Percentiles rank a stretch among this genome's conserved stretches.
phyloP scores from a whole-genome alignment of 2,797 vertebrate genomes.

The Clarias laeviceps region DNA sequence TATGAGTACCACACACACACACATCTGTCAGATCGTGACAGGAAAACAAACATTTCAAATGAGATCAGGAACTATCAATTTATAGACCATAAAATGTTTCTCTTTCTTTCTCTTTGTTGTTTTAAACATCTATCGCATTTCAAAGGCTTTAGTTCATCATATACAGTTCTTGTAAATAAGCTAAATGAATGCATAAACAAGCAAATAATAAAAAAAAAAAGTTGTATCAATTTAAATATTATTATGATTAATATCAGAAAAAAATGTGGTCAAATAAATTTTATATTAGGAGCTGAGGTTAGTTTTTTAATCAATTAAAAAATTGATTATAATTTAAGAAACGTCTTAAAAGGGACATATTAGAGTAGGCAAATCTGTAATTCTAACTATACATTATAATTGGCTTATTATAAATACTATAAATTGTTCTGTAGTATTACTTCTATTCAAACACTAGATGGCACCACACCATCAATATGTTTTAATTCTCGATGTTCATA shows the following conservation, averaged over 20 bases:
- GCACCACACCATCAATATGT: constrained; percentile 26
- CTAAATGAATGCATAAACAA: neutral
- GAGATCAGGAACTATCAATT: neutral
- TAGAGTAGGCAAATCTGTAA: neutral
- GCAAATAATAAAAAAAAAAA: neutral
- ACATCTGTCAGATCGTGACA: constrained; percentile 20
- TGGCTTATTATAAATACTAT: neutral
- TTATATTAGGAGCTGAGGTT: neutral
- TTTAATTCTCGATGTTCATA: neutral
- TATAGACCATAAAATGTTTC: neutral
- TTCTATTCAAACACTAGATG: constrained; percentile 37
- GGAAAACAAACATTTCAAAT: constrained; percentile 20
- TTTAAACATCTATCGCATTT: neutral
- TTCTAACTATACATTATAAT: neutral
- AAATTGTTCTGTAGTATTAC: neutral
- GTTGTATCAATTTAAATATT: neutral
- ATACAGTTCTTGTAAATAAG: neutral
- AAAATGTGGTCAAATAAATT: neutral
- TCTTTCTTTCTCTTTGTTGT: neutral
- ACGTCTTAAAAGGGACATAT: neutral
- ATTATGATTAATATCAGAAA: neutral
- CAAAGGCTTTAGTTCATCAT: neutral
- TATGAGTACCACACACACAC: constrained; percentile 6
- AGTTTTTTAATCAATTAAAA: neutral
- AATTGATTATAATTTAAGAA: no score